These are phyloP conservation scores for Hydropsyche betteni DNA, from an alignment of 2,888 invertebrate genomes.

Conservation along the genomic window DNA sequence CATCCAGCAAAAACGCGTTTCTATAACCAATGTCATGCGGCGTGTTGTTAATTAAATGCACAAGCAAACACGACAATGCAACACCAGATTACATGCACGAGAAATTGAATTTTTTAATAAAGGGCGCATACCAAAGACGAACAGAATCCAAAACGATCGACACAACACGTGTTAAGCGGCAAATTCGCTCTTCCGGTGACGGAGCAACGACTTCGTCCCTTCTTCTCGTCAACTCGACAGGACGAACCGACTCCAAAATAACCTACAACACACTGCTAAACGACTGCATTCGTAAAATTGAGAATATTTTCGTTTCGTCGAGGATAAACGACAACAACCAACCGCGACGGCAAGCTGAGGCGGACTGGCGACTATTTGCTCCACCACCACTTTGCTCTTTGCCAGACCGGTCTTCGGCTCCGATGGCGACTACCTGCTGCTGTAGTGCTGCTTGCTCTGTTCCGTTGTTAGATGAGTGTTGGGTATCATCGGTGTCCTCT, in stretches of 20 bases:
- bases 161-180: neutral
- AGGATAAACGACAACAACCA: neutral
- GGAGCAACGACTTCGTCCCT: neutral
- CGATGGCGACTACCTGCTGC: slow-evolving; percentile 2
- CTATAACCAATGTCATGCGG: neutral
- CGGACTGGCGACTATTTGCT: neutral
- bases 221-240: neutral
- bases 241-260: too few relatives aligned
- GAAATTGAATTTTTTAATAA: neutral
- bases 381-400: neutral
- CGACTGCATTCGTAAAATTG: too few relatives aligned
- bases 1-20: too few relatives aligned
- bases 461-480: neutral
- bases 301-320: too few relatives aligned
- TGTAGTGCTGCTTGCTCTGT: neutral
- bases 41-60: neutral
- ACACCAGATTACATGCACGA: neutral
- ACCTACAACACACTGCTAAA: too few relatives aligned
- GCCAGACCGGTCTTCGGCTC: slow-evolving; percentile 6
- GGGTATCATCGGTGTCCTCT: neutral
- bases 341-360: neutral
- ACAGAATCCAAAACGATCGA: neutral
- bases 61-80: neutral
- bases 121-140: neutral
- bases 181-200: neutral